Conservation (phyloP, 2,888 invertebrate genomes). For the Timema cristinae region DNA sequence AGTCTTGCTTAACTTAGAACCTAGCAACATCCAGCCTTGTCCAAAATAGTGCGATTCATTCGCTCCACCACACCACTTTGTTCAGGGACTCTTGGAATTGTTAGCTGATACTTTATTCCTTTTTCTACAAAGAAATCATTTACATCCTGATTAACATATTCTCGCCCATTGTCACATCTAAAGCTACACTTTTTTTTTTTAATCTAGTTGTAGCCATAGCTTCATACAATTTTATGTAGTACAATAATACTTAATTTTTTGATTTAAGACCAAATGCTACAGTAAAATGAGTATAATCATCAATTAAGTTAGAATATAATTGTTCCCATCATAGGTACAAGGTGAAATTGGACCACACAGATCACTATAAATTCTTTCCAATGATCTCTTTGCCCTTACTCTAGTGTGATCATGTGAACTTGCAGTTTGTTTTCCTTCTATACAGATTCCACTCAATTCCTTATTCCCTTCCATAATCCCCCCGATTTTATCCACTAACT, state of each 20-base stretch:
- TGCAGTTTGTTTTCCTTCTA: too few relatives aligned
- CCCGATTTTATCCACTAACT: background rate
- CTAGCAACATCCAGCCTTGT: slow-evolving; percentile 11
- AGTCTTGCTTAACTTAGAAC: background rate
- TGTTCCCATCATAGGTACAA: slow-evolving; percentile 3
- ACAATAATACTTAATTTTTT: background rate
- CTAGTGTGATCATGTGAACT: too few relatives aligned
- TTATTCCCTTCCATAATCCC: too few relatives aligned
- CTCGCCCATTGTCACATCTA: background rate
- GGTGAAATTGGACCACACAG: slow-evolving; percentile 10
- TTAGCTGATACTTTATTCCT: slow-evolving; percentile 8
- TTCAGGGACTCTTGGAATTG: background rate
- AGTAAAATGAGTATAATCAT: slow-evolving; percentile 16
- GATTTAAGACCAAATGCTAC: background rate
- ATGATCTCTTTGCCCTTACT: background rate
- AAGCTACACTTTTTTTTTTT: background rate
- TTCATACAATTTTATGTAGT: slow-evolving; percentile 10
- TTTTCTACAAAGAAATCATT: slow-evolving; percentile 1
- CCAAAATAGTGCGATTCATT: slow-evolving; percentile 1
- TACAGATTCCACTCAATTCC: too few relatives aligned
- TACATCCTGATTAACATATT: slow-evolving; percentile 9
- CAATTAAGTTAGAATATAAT: background rate
- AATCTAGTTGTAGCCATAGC: slow-evolving; percentile 13
- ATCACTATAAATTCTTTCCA: background rate
- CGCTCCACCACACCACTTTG: slow-evolving; percentile 11